phyloP scores from a whole-genome alignment of 2,113 vertebrate species.

The Gnathochromis pfefferi region DNA sequence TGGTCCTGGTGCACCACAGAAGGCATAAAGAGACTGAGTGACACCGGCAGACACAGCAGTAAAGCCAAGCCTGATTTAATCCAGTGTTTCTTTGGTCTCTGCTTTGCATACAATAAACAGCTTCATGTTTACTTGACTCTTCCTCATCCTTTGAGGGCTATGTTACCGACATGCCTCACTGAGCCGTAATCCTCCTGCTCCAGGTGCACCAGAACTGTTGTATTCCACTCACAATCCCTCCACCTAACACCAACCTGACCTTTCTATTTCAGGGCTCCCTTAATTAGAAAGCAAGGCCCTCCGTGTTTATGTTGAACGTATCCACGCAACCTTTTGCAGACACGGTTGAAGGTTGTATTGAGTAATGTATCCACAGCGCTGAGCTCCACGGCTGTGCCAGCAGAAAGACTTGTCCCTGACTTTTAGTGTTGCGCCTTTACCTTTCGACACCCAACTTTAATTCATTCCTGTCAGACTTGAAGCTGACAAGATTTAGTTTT shows the following conservation, averaged over 20 bases:
- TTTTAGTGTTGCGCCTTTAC: background rate
- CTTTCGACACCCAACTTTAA: background rate
- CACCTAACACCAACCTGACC: slow-evolving; percentile 52
- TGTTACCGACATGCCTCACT: background rate
- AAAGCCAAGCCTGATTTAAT: background rate
- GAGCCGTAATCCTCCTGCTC: slow-evolving; percentile 32
- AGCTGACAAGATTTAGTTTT: background rate
- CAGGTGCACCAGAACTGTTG: slow-evolving; percentile 50
- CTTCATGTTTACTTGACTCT: slow-evolving; percentile 16
- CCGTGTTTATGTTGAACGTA: slow-evolving; percentile 67
- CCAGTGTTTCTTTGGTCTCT: background rate
- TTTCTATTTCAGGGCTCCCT: slow-evolving; percentile 65
- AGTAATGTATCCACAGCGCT: slow-evolving; percentile 33
- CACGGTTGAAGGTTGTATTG: slow-evolving; percentile 49
- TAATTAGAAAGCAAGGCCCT: slow-evolving; percentile 59
- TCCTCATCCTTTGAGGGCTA: background rate
- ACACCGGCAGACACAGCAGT: background rate
- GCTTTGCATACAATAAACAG: background rate
- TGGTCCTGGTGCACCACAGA: background rate
- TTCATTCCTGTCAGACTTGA: background rate
- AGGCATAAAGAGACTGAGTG: background rate
- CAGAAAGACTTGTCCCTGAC: background rate
- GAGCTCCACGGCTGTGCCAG: background rate
- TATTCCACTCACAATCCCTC: slow-evolving; percentile 45
- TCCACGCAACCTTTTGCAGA: slow-evolving; percentile 57